Evolutionary conservation across 2,113 vertebrate genomes (phyloP).

Genomic region (Triplophysa dalaica): DNA sequence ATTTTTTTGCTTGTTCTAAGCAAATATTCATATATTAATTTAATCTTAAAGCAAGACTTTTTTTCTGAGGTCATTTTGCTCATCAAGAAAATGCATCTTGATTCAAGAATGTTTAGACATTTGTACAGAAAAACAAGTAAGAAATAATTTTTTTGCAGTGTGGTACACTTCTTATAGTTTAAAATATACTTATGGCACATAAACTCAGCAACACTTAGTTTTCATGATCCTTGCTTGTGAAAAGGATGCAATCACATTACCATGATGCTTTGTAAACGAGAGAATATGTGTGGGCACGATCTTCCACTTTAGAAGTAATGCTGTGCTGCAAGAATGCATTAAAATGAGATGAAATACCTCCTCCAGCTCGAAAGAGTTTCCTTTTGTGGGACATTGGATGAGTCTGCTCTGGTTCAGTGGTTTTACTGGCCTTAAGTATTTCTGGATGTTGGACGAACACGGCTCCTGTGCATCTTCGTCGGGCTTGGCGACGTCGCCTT

Average conservation of each 20-base stretch:
- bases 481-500: slow-evolving; percentile 33
- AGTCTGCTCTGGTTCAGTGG: slow-evolving; percentile 36
- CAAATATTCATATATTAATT: too few species aligned
- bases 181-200: too few species aligned
- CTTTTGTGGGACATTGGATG: slow-evolving; percentile 55
- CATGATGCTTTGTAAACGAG: background rate
- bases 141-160: too few species aligned
- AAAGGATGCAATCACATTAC: background rate
- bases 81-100: too few species aligned
- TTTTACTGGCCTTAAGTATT: slow-evolving; percentile 52
- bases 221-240: too few species aligned
- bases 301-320: background rate
- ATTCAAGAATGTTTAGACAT: too few species aligned
- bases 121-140: too few species aligned
- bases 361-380: slow-evolving; percentile 75
- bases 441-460: background rate
- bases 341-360: slow-evolving; percentile 66
- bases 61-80: too few species aligned
- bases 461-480: background rate
- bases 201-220: too few species aligned
- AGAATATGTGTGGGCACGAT: background rate
- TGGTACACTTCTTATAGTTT: too few species aligned
- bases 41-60: too few species aligned
- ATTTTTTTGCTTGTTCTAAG: too few species aligned
- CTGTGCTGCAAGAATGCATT: background rate